A percentile compares a stretch with the other conserved stretches of the same genome.
These are phyloP conservation scores for Coelinius sp. DNA, from an alignment of 2,888 invertebrate genomes.

Conservation along the genomic window DNA sequence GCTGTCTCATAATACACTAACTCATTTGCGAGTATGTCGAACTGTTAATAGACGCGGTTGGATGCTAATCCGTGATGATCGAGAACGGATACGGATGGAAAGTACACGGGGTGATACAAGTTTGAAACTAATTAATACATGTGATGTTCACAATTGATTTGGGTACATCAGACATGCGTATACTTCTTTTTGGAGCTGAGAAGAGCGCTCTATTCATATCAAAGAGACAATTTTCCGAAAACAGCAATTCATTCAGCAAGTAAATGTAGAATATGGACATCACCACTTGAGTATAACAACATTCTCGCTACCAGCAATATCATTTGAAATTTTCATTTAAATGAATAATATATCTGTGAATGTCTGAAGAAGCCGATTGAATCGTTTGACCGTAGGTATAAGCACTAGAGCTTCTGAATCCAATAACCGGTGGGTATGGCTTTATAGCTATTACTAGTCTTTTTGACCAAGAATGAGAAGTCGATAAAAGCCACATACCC, in stretches of 20 bases:
- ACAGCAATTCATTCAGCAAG: background rate
- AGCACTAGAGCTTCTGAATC: background rate
- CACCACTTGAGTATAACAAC: background rate
- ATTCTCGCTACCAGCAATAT: background rate
- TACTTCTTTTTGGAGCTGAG: too few relatives aligned
- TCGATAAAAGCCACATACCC: background rate
- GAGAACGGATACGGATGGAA: background rate
- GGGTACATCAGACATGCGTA: background rate
- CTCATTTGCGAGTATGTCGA: slow-evolving; percentile 41
- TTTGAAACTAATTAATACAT: background rate
- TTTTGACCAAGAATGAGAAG: background rate
- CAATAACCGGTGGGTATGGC: background rate
- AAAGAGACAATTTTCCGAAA: background rate
- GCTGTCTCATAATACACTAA: slow-evolving; percentile 40
- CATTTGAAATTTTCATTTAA: slow-evolving; percentile 15
- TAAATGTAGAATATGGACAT: background rate
- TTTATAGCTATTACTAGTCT: slow-evolving; percentile 1
- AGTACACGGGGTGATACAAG: background rate
- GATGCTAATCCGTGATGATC: slow-evolving; percentile 48
- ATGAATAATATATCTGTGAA: slow-evolving; percentile 1
- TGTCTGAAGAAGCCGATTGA: background rate
- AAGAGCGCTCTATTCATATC: too few relatives aligned
- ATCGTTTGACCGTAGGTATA: background rate
- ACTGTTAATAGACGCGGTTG: slow-evolving; percentile 45
- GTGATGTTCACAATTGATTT: background rate